Evolutionary conservation across 2,113 vertebrate genomes (phyloP).

Genomic region (Myotis davidii): DNA sequence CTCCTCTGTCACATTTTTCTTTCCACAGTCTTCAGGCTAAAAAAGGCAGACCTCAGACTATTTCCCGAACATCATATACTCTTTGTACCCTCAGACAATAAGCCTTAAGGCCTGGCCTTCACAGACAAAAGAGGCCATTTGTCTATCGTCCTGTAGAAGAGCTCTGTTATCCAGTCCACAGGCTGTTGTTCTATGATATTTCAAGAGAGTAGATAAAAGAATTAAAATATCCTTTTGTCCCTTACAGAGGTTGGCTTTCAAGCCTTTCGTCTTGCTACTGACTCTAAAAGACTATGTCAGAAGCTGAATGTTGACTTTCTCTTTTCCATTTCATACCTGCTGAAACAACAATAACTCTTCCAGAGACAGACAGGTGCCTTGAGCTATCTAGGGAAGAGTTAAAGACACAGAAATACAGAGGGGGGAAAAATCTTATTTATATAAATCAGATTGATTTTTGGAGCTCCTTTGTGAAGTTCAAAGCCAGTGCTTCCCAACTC

Average conservation of each 20-base stretch:
- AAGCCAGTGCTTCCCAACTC: not conserved
- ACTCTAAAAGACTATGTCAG: not conserved
- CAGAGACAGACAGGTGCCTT: not conserved
- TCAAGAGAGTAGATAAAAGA: not conserved
- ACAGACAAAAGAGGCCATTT: not conserved
- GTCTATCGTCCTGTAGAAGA: not conserved
- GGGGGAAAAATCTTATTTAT: not conserved
- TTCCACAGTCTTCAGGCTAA: not conserved
- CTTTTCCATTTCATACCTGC: not conserved
- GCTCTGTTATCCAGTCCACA: not conserved
- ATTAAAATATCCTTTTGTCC: constrained; percentile 16
- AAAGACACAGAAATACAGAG: not conserved
- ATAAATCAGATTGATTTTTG: not conserved
- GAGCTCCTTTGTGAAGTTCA: not conserved
- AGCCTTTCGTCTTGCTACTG: not conserved
- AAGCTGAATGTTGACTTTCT: not conserved
- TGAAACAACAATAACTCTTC: not conserved
- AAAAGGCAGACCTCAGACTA: not conserved
- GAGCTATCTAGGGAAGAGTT: not conserved
- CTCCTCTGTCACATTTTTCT: not conserved
- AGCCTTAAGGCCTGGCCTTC: not conserved
- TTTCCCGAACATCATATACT: not conserved
- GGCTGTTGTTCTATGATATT: not conserved
- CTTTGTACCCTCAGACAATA: not conserved
- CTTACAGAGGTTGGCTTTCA: not conserved